Conservation (phyloP, 2,888 invertebrate species). For the Volucella bombylans region DNA sequence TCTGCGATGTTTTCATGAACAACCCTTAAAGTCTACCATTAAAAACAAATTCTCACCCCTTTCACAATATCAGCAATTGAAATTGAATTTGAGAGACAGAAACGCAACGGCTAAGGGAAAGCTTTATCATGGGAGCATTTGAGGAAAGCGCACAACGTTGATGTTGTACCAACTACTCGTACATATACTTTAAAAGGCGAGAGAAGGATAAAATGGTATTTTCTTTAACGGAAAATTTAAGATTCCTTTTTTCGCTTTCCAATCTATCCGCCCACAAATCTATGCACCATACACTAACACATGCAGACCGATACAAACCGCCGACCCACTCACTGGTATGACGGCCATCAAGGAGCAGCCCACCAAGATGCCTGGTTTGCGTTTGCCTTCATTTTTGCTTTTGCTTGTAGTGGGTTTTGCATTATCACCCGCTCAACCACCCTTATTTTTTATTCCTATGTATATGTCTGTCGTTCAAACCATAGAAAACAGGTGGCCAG, state of each 20-base stretch:
- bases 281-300: slow-evolving; percentile 55
- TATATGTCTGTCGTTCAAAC: slow-evolving; percentile 46
- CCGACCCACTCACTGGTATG: slow-evolving; percentile 49
- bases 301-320: slow-evolving; percentile 30
- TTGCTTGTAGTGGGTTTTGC: slow-evolving; percentile 59
- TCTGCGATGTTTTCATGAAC: slow-evolving; percentile 38
- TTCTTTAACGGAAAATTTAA: slow-evolving; percentile 63
- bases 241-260: slow-evolving; percentile 57
- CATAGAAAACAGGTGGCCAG: slow-evolving; percentile 44
- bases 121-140: slow-evolving; percentile 34
- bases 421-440: slow-evolving; percentile 67
- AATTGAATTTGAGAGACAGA: slow-evolving; percentile 46
- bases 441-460: slow-evolving; percentile 43
- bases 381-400: slow-evolving; percentile 23
- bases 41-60: slow-evolving; percentile 48
- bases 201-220: slow-evolving; percentile 66
- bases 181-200: slow-evolving; percentile 22
- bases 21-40: slow-evolving; percentile 62
- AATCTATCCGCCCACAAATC: slow-evolving; percentile 73
- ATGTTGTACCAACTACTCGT: not conserved
- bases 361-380: slow-evolving; percentile 50
- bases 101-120: not conserved
- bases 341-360: slow-evolving; percentile 71
- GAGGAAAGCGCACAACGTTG: slow-evolving; percentile 15
- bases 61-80: slow-evolving; percentile 40